phyloP scores from a whole-genome alignment of 1,140 invertebrate species.

The Aphaenogaster rudis region DNA sequence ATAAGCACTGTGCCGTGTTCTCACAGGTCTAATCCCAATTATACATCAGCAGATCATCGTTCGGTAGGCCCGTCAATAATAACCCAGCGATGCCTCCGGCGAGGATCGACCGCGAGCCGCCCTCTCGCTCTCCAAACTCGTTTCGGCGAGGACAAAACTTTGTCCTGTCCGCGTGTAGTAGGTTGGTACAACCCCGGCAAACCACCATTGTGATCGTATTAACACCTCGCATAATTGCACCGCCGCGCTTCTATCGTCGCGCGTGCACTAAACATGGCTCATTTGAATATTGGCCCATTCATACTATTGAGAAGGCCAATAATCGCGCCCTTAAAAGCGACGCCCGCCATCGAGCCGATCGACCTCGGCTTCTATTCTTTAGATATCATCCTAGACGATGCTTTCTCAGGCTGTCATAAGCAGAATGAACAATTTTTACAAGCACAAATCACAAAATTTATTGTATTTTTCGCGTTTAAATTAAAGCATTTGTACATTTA shows the following conservation, averaged over 20 bases:
- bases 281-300: constrained; percentile 86
- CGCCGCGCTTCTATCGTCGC: constrained; percentile 80
- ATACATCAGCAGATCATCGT: constrained; percentile 58
- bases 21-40: constrained; percentile 77
- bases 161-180: constrained; percentile 64
- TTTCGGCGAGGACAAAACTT: constrained; percentile 79
- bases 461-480: neutral
- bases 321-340: constrained; percentile 77
- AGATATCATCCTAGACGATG: constrained; percentile 17
- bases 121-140: constrained; percentile 31
- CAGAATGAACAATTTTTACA: neutral
- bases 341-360: constrained; percentile 1
- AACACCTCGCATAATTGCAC: constrained; percentile 86
- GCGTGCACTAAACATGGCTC: constrained; percentile 81
- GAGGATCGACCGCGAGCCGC: constrained; percentile 6
- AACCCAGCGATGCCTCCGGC: constrained; percentile 67
- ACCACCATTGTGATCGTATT: constrained; percentile 84
- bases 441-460: neutral
- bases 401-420: constrained; percentile 83
- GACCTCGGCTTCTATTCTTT: constrained; percentile 54
- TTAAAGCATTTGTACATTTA: neutral
- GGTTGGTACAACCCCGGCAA: constrained; percentile 79
- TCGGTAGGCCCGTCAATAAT: constrained; percentile 75
- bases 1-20: constrained; percentile 60
- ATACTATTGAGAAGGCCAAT: constrained; percentile 82